phyloP scores from a whole-genome alignment of 1,140 invertebrate genomes.

The Periplaneta americana region DNA sequence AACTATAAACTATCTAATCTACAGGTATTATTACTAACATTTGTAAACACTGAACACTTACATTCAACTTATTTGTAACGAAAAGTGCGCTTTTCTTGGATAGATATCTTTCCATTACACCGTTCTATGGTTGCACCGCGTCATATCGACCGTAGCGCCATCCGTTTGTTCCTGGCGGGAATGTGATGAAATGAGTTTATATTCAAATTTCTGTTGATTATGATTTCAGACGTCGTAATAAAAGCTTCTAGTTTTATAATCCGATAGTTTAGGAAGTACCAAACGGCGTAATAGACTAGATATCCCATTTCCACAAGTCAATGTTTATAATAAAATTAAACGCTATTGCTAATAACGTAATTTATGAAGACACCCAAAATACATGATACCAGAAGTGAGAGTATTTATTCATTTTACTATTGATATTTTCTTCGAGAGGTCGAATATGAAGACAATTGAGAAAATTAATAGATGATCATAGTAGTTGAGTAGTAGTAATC shows the following conservation, averaged over 20 bases:
- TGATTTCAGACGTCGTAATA: neutral
- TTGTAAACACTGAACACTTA: neutral
- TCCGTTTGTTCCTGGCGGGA: neutral
- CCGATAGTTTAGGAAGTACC: too few relatives aligned
- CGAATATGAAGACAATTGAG: too few relatives aligned
- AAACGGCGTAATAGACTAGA: too few relatives aligned
- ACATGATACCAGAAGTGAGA: neutral
- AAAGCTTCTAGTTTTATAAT: too few relatives aligned
- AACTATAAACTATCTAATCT: neutral
- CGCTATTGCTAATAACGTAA: neutral
- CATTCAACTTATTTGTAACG: neutral
- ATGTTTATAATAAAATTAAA: neutral
- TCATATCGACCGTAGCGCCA: slow-evolving; percentile 4
- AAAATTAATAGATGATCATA: too few relatives aligned
- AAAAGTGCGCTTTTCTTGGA: neutral
- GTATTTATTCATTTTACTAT: neutral
- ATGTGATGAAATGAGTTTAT: neutral
- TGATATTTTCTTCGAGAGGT: neutral
- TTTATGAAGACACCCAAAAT: neutral
- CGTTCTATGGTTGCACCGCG: neutral
- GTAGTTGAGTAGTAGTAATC: too few relatives aligned
- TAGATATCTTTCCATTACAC: neutral
- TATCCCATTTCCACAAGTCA: too few relatives aligned
- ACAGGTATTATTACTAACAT: neutral
- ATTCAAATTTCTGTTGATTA: neutral